phyloP scores from a whole-genome alignment of 1,140 invertebrate species.

The Homalodisca vitripennis region DNA sequence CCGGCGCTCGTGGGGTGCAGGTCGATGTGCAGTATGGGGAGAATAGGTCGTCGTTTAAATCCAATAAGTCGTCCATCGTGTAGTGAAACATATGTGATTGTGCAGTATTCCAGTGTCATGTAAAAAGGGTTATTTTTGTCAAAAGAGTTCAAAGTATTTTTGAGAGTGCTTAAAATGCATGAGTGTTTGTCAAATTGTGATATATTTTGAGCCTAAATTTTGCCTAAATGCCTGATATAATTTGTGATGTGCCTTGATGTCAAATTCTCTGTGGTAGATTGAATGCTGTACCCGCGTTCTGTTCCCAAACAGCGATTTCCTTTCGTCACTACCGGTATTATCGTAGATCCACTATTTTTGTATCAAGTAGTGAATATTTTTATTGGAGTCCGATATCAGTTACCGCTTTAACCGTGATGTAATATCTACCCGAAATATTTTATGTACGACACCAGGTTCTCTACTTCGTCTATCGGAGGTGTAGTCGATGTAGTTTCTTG shows the following conservation, averaged over 20 bases:
- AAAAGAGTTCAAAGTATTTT: no score
- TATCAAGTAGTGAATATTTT: background rate
- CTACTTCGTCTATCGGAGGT: background rate
- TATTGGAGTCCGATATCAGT: constrained; percentile 1
- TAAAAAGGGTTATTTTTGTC: no score
- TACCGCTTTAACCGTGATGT: constrained; percentile 22
- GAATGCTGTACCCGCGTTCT: background rate
- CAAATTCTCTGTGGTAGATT: constrained; percentile 1
- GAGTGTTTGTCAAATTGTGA: background rate
- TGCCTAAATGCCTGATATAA: constrained; percentile 3
- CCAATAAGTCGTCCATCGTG: background rate
- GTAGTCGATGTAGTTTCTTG: background rate
- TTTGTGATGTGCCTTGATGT: constrained; percentile 23
- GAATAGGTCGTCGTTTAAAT: background rate
- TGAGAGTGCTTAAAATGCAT: no score
- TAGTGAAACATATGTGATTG: background rate
- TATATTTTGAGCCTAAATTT: constrained; percentile 15
- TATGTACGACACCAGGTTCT: no score
- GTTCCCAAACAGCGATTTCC: no score
- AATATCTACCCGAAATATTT: no score
- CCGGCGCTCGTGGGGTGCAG: constrained; percentile 13
- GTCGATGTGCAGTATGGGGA: background rate
- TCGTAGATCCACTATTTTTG: background rate
- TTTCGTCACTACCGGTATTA: no score
- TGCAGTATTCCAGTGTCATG: background rate